These are phyloP conservation scores for Microcebus jonahi DNA, from an alignment of 2,113 vertebrate genomes.

Conservation along the genomic window DNA sequence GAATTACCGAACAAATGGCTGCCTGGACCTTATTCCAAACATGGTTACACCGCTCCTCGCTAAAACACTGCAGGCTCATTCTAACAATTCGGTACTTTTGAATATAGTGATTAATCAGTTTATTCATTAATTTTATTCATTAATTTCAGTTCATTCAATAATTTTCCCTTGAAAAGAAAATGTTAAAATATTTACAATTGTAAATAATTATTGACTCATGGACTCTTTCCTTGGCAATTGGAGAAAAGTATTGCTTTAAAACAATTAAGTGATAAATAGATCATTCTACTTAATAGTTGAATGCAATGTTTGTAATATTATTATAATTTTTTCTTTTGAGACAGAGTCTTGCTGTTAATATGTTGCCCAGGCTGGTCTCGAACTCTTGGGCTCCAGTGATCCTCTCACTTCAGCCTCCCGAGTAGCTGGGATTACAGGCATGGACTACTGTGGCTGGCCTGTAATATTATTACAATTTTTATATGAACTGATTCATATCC, in stretches of 20 bases:
- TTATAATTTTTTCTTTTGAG: neutral
- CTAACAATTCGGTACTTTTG: neutral
- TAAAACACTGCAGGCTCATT: neutral
- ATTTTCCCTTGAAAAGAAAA: conserved; percentile 31
- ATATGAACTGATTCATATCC: neutral
- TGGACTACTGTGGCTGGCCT: neutral
- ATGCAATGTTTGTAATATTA: neutral
- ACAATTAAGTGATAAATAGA: neutral
- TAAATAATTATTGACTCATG: conserved; percentile 10
- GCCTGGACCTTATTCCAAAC: neutral
- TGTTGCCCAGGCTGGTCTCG: too few species aligned
- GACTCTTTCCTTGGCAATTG: neutral
- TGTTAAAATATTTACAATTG: neutral
- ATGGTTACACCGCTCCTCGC: neutral
- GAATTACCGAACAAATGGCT: neutral
- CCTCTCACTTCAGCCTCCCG: too few species aligned
- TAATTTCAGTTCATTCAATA: conserved; percentile 12
- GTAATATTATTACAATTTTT: neutral
- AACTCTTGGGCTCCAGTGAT: too few species aligned
- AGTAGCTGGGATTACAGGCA: too few species aligned
- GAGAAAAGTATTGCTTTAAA: neutral
- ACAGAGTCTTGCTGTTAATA: too few species aligned
- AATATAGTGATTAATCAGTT: neutral
- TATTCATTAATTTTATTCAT: neutral
- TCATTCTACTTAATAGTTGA: neutral